Evolutionary conservation across 2,113 vertebrate genomes (phyloP), one percentile per base, ranked within the genome.

Genomic region (Gorsachius goisagi): DNA sequence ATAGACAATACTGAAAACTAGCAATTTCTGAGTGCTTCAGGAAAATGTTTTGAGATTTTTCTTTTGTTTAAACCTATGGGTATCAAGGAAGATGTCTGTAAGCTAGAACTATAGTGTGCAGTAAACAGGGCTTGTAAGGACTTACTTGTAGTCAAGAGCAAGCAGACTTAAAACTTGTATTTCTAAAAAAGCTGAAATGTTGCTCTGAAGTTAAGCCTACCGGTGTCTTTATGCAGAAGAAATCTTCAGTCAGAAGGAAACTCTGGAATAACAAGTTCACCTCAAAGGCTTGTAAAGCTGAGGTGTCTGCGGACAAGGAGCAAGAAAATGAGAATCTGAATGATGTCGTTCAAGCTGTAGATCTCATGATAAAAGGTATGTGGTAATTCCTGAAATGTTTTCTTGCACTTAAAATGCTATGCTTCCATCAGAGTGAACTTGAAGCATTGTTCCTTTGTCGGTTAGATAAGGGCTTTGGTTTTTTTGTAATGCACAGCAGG

Each of bases 321-420:
- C 97, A 98, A 44, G 98, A 98, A 93, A 97, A 98, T 90, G 97
- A 97, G 64, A 95, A 93, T 45, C 50, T 75, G 53, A 97, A 97
- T 82, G 97, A 93, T 80, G 71, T 89, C 11, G 81, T 98, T 59
- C 98, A 96, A 94, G 98, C 98, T 6, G 98, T 96, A 97, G 99
- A 99, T 93, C 98, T 99, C 59, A 99, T 99, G 98, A 94, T 98
- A 78, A 99, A 99, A 99, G 99, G 99, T 99, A 93, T 41, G 71
- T 85, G 53, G 10, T 45, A 30, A 62, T 58, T 85, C 45, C 49
- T 59, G n/a, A 53, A 49, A 1, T 58, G 12, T 39, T 90, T 77
- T 81, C 11, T 76, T 88, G 32, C 9, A 28, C 28, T 89, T 90
- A 6, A 62, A 85, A 24, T 39, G 16, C 24, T 60, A 0, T 41